Evolutionary conservation across 1,140 invertebrate genomes (phyloP).

Genomic region (Helicoverpa zea): DNA sequence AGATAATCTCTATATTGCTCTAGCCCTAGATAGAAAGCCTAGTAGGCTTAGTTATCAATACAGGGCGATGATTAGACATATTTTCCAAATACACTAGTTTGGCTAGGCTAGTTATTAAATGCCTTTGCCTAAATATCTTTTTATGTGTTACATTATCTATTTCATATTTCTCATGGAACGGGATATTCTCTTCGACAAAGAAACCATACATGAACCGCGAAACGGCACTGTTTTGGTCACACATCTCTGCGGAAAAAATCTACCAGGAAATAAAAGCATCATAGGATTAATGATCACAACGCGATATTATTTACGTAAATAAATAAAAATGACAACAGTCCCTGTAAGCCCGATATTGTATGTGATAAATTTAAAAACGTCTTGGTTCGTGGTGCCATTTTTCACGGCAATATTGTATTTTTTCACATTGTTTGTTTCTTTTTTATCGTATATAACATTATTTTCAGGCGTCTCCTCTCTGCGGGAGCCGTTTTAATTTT

Average conservation of each 20-base stretch:
- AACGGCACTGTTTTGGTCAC: neutral
- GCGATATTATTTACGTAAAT: conserved; percentile 16
- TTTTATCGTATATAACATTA: conserved; percentile 61
- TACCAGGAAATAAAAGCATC: neutral
- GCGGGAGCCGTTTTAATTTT: conserved; percentile 75
- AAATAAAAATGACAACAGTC: conserved; percentile 41
- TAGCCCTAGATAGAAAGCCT: no score
- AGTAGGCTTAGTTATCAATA: no score
- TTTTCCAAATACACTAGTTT: no score
- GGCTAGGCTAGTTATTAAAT: no score
- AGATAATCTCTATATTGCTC: no score
- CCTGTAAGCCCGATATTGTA: conserved; percentile 47
- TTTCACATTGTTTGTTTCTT: conserved; percentile 55
- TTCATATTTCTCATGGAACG: no score
- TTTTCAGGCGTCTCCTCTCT: conserved; percentile 60
- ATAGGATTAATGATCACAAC: conserved; percentile 19
- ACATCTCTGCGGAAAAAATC: neutral
- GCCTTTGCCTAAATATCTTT: no score
- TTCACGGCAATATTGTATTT: conserved; percentile 56
- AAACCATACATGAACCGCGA: no score
- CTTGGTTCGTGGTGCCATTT: conserved; percentile 53
- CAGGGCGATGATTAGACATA: no score
- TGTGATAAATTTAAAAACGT: conserved; percentile 57
- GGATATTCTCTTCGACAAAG: no score
- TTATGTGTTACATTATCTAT: no score